These are phyloP conservation scores for Drosophila tripunctata DNA, from an alignment of 2,888 invertebrate species.

Conservation along the genomic window DNA sequence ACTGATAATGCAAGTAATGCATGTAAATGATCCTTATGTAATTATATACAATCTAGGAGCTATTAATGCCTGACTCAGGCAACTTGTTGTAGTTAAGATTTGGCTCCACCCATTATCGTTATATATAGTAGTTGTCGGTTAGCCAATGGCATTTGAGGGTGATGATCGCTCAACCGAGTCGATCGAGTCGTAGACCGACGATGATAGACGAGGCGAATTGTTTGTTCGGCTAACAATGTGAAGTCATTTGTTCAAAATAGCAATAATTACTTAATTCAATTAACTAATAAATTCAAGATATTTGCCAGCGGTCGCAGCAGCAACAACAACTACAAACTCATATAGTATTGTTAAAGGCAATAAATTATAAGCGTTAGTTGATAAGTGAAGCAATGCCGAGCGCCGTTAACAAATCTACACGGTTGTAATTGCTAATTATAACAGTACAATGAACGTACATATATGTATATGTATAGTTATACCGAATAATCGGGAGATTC, in stretches of 20 bases:
- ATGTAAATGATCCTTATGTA: slow-evolving; percentile 16
- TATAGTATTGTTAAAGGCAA: slow-evolving; percentile 35
- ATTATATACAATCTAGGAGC: slow-evolving; percentile 11
- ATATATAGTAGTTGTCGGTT: background rate
- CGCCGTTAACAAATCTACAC: slow-evolving; percentile 26
- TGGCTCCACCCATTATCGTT: slow-evolving; percentile 39
- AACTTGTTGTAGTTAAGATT: slow-evolving; percentile 1
- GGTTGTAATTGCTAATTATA: slow-evolving; percentile 71
- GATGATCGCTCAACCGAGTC: slow-evolving; percentile 32
- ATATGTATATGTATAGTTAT: no score
- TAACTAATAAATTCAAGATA: slow-evolving; percentile 69
- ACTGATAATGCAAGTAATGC: slow-evolving; percentile 1
- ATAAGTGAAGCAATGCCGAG: slow-evolving; percentile 28
- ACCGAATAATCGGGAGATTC: background rate
- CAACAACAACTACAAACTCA: slow-evolving; percentile 10
- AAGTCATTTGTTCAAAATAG: slow-evolving; percentile 70
- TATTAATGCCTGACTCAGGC: slow-evolving; percentile 20
- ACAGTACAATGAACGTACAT: slow-evolving; percentile 38
- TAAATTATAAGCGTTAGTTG: slow-evolving; percentile 51
- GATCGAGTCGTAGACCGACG: slow-evolving; percentile 25
- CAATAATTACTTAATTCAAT: slow-evolving; percentile 73
- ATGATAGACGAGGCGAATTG: slow-evolving; percentile 24
- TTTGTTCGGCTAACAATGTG: slow-evolving; percentile 45
- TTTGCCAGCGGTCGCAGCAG: slow-evolving; percentile 29
- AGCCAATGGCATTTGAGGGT: slow-evolving; percentile 42